These are phyloP conservation scores for Spea hammondii DNA, from an alignment of 2,797 vertebrate species.

Conservation along the genomic window DNA sequence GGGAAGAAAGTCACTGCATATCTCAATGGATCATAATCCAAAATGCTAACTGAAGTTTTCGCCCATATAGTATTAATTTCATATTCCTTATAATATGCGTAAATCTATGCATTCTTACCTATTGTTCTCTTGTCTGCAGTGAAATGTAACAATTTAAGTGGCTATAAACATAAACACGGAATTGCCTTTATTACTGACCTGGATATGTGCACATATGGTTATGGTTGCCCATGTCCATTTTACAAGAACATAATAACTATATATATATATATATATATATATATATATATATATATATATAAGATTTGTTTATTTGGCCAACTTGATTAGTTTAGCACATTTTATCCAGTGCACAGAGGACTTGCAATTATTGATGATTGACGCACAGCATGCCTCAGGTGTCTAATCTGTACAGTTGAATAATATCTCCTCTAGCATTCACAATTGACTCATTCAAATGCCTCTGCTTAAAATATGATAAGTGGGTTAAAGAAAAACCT, in stretches of 20 bases:
- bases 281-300: constrained; percentile 1
- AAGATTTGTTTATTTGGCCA: constrained; percentile 14
- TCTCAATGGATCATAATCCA: no score
- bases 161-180: no score
- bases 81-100: no score
- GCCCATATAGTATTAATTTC: no score
- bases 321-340: constrained; percentile 25
- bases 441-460: constrained; percentile 10
- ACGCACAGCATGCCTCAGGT: constrained; percentile 33
- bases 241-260: background rate
- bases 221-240: background rate
- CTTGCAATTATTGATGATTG: constrained; percentile 39
- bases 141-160: no score
- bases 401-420: constrained; percentile 32
- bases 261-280: background rate
- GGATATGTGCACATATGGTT: no score
- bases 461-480: constrained; percentile 12
- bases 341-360: constrained; percentile 16
- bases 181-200: no score
- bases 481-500: constrained; percentile 21
- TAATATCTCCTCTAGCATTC: constrained; percentile 15
- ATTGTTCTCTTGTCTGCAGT: no score
- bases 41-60: no score
- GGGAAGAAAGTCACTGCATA: no score
- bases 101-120: no score